Base-by-base conservation (phyloP, 2,888 invertebrate genomes). In the Sclerodermus sp. region DNA sequence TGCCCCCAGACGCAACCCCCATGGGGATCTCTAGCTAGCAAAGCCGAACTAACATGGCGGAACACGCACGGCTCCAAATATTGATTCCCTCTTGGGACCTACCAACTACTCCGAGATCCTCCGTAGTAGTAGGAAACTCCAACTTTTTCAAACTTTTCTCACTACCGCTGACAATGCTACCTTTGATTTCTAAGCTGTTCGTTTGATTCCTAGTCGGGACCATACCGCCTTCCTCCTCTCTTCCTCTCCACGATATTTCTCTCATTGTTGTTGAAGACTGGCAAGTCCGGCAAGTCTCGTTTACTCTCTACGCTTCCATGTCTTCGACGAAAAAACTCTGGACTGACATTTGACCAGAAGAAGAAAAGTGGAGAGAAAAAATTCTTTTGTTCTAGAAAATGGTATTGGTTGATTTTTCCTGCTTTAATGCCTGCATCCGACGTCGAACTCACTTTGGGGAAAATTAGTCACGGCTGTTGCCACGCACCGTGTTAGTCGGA, bases 61-160 rank as follows among this genome's bases (percentile, higher is more conserved):
- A 71, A 74, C 73, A 69, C 66, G 68, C 69, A 65, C 64, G 60
- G 63, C 64, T 68, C 71, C 66, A 74, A 72, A 76, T 76, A 76
- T 76, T 74, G 76, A 76, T 76, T 76, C 73, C 62, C 70, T 68
- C 61, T 58, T 58, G 70, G 63, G 66, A 67, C 49, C 34, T 38
- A 29, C 43, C 43, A 17, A 36, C 49, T 47, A 44, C 43, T 39
- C 34, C 38, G 55, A 45, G 23, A 48, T 55, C 49, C 15, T 29
- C 16, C 30, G n/a, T 34, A 56, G 32, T n/a, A n/a, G 23, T 8
- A 36, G 5, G 13, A 15, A 36, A 36, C 15, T 14, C 9, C n/a
- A 12, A 10, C 16, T 15, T 17, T 46, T 46, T 45, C 32, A n/a
- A n/a, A 31, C 9, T 42, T 9, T 39, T 42, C 47, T 42, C 49